These are phyloP conservation scores for Poeciliopsis turrubarensis DNA, from an alignment of 2,113 vertebrate genomes.

Conservation along the genomic window DNA sequence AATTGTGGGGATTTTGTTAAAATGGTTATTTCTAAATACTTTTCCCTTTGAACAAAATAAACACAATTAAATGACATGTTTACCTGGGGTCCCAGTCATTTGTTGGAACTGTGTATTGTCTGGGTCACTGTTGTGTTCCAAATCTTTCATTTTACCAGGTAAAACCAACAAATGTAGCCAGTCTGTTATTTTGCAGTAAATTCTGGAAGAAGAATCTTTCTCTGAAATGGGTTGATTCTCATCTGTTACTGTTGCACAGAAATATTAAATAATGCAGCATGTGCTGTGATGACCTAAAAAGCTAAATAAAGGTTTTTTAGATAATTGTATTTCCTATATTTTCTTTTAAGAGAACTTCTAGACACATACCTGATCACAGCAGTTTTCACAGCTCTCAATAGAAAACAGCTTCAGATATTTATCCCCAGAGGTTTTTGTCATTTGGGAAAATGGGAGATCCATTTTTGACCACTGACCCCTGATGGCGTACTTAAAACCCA, in stretches of 20 bases:
- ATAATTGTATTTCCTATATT: not conserved
- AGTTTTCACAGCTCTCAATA: not conserved
- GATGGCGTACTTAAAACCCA: too few species aligned
- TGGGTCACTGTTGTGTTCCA: too few species aligned
- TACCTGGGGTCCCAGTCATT: not conserved
- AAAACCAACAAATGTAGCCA: too few species aligned
- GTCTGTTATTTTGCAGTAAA: too few species aligned
- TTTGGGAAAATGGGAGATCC: not conserved
- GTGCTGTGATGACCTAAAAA: not conserved
- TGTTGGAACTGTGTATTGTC: not conserved
- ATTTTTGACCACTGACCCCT: constrained; percentile 50
- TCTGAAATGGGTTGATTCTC: not conserved
- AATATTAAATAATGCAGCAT: not conserved
- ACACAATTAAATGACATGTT: not conserved
- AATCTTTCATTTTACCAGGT: too few species aligned
- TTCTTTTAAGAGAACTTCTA: too few species aligned
- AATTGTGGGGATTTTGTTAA: not conserved
- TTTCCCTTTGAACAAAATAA: not conserved
- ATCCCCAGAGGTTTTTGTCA: not conserved
- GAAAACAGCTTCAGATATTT: not conserved
- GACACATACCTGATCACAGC: not conserved
- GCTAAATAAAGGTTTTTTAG: not conserved
- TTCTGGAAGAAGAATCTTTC: too few species aligned
- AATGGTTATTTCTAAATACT: not conserved
- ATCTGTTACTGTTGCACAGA: not conserved